phyloP scores from a whole-genome alignment of 2,888 invertebrate species.

The Tipula confusa region DNA sequence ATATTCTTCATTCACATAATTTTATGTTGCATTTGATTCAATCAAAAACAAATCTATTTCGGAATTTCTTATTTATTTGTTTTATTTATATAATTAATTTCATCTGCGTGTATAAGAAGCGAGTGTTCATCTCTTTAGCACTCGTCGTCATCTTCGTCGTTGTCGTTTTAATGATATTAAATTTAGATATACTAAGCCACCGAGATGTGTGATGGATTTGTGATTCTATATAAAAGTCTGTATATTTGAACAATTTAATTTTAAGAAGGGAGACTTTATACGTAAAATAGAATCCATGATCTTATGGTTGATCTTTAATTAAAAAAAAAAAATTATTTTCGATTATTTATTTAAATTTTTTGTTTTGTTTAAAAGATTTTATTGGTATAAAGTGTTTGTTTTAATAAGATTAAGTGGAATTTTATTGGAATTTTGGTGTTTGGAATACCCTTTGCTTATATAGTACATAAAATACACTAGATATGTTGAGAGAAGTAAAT shows the following conservation, averaged over 20 bases:
- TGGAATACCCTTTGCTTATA: neutral
- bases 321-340: conserved; percentile 16
- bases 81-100: neutral
- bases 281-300: neutral
- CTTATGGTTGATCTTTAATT: conserved; percentile 25
- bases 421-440: neutral
- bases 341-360: conserved; percentile 15
- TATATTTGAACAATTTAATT: neutral
- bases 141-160: too few species aligned
- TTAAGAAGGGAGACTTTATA: neutral
- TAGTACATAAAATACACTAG: neutral
- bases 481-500: neutral
- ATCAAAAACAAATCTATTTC: conserved; percentile 1
- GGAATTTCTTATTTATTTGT: conserved; percentile 9
- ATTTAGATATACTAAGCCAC: neutral
- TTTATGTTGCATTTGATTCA: neutral
- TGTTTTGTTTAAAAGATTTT: neutral
- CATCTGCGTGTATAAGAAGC: neutral
- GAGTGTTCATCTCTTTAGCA: neutral
- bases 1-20: too few species aligned
- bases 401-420: neutral
- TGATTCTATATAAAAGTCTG: neutral
- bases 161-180: conserved; percentile 14
- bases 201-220: neutral
- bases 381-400: neutral